Percentiles rank a stretch among this genome's conserved stretches.
Conservation (phyloP, 2,888 invertebrate species). For the Cephus rjabovi region DNA sequence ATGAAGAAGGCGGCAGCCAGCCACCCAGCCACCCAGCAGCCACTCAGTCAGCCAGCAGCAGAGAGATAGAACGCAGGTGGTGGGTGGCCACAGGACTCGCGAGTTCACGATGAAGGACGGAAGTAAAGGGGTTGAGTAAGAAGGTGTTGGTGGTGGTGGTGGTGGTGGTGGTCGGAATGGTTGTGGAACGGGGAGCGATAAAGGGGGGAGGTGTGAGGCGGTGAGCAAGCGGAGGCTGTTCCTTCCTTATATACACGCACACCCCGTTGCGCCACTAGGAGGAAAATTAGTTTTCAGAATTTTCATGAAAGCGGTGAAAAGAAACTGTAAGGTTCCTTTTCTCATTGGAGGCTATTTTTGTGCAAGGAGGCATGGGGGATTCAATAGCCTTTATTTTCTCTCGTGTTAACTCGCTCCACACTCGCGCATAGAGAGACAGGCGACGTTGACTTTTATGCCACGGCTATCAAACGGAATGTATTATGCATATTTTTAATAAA, state of each 20-base stretch:
- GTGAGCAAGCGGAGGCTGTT: constrained; percentile 34
- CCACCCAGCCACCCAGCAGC: no score
- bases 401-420: constrained; percentile 51
- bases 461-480: constrained; percentile 8
- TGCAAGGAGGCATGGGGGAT: constrained; percentile 49
- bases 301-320: constrained; percentile 65
- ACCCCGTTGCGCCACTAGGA: constrained; percentile 46
- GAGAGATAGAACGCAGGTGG: background rate
- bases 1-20: background rate
- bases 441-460: constrained; percentile 11
- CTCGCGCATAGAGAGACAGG: constrained; percentile 21
- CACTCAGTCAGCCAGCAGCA: background rate
- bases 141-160: background rate
- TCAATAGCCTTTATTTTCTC: constrained; percentile 65
- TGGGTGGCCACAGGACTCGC: background rate
- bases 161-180: background rate
- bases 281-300: constrained; percentile 66
- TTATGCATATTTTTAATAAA: constrained; percentile 2
- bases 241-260: constrained; percentile 29
- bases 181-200: constrained; percentile 16
- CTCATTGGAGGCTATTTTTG: constrained; percentile 66
- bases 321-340: constrained; percentile 64
- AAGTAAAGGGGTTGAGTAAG: background rate
- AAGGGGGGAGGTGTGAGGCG: constrained; percentile 17
- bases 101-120: background rate